Conservation (phyloP, 2,888 invertebrate species). For the Tribolium freemani region DNA sequence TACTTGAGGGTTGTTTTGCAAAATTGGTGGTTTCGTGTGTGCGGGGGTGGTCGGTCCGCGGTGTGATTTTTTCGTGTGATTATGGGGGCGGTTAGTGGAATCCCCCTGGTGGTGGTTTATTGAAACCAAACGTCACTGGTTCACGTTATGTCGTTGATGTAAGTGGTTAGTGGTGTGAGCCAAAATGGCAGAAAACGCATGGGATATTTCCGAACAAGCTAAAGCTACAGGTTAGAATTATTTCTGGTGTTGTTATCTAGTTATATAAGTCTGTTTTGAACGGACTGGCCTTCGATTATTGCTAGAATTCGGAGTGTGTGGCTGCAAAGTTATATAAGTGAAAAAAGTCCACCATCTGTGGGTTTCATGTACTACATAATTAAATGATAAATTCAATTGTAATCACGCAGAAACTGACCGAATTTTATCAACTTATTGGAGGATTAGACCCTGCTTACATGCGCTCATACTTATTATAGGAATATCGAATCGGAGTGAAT, state of each 20-base stretch:
- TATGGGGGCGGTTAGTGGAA: slow-evolving; percentile 15
- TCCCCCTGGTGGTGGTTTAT: slow-evolving; percentile 35
- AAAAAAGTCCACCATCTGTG: slow-evolving; percentile 66
- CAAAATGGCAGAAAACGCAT: slow-evolving; percentile 69
- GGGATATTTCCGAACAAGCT: slow-evolving; percentile 65
- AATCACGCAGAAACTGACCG: not conserved
- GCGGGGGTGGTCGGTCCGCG: not conserved
- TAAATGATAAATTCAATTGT: slow-evolving; percentile 17
- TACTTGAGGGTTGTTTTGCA: not conserved
- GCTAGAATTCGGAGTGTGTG: slow-evolving; percentile 43
- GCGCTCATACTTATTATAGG: slow-evolving; percentile 26
- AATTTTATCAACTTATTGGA: slow-evolving; percentile 8
- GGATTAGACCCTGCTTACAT: slow-evolving; percentile 4
- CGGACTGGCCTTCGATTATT: slow-evolving; percentile 12
- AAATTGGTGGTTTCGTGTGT: not conserved
- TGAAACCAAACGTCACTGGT: slow-evolving; percentile 42
- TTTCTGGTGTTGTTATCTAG: slow-evolving; percentile 40
- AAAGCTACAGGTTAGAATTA: slow-evolving; percentile 65
- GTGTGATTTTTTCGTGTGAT: not conserved
- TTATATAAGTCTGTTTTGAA: slow-evolving; percentile 20
- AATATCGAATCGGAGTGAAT: slow-evolving; percentile 26
- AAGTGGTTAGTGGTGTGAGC: slow-evolving; percentile 62
- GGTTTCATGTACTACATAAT: slow-evolving; percentile 53
- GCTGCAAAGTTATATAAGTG: slow-evolving; percentile 65
- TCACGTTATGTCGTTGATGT: slow-evolving; percentile 60